Evolutionary conservation across 2,113 vertebrate genomes (phyloP).

Genomic region (Plecturocebus donacophilus): DNA sequence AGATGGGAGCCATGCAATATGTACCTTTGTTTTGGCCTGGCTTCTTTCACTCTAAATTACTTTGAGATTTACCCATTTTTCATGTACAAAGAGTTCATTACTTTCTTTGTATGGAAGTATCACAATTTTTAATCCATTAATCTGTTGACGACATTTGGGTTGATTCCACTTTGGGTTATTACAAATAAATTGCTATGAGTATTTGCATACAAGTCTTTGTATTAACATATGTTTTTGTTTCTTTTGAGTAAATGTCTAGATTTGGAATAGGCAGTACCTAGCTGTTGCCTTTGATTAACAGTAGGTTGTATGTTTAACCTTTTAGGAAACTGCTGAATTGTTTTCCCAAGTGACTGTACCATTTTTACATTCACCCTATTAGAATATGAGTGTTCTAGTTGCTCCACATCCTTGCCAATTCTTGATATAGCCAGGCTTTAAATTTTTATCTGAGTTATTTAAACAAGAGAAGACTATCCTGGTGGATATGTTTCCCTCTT

Average conservation of each 20-base stretch:
- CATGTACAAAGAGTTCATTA: not conserved
- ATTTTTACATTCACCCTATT: not conserved
- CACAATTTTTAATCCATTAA: constrained; percentile 12
- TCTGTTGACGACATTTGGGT: constrained; percentile 30
- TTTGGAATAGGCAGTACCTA: not conserved
- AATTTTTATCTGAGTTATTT: constrained; percentile 42
- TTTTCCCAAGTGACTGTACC: not conserved
- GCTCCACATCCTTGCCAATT: not conserved
- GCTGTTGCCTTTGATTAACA: not conserved
- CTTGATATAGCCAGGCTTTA: not conserved
- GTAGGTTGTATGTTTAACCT: constrained; percentile 15
- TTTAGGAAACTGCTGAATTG: constrained; percentile 18
- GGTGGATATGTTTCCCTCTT: not conserved
- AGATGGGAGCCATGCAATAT: not conserved
- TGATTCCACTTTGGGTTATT: constrained; percentile 40
- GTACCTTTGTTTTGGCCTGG: not conserved
- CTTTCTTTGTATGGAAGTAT: not conserved
- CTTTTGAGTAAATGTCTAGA: constrained; percentile 18
- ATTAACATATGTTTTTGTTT: constrained; percentile 11
- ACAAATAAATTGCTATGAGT: constrained; percentile 13
- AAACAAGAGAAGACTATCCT: not conserved
- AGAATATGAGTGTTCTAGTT: not conserved
- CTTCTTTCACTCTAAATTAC: not conserved
- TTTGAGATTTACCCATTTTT: constrained; percentile 44
- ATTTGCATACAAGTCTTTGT: constrained; percentile 19